These are phyloP conservation scores for Notothenia rossii DNA, from an alignment of 2,113 vertebrate genomes.

Conservation along the genomic window DNA sequence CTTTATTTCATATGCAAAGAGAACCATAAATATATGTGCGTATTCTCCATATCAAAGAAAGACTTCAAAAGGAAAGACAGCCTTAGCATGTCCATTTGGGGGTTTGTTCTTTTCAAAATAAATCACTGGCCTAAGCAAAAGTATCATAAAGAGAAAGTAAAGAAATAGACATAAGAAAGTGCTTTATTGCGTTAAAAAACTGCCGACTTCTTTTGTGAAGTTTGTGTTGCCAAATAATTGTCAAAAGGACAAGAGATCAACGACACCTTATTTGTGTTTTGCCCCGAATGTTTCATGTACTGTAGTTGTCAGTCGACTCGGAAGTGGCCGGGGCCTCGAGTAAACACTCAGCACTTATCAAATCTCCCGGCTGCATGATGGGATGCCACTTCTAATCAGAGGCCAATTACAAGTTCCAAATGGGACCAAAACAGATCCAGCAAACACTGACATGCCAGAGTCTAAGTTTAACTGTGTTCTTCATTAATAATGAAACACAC, in stretches of 20 bases:
- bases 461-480: conserved; percentile 37
- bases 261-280: conserved; percentile 25
- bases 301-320: conserved; percentile 40
- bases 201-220: neutral
- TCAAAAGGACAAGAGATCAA: conserved; percentile 10
- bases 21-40: conserved; percentile 55
- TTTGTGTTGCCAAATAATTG: conserved; percentile 15
- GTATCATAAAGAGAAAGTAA: conserved; percentile 38
- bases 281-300: conserved; percentile 69
- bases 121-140: conserved; percentile 58
- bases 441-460: neutral
- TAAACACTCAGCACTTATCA: conserved; percentile 55
- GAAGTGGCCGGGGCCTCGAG: conserved; percentile 18
- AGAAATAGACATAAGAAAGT: conserved; percentile 20
- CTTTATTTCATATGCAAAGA: conserved; percentile 55
- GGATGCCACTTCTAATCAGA: conserved; percentile 67
- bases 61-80: conserved; percentile 69
- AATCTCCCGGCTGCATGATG: conserved; percentile 44
- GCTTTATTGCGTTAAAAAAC: conserved; percentile 29
- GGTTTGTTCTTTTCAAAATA: conserved; percentile 70
- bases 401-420: conserved; percentile 62
- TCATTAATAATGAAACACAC: conserved; percentile 60
- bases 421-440: conserved; percentile 41
- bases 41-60: conserved; percentile 81
- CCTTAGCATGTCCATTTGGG: conserved; percentile 61